Conservation (phyloP, 2,113 vertebrate species). For the Archilochus colubris region DNA sequence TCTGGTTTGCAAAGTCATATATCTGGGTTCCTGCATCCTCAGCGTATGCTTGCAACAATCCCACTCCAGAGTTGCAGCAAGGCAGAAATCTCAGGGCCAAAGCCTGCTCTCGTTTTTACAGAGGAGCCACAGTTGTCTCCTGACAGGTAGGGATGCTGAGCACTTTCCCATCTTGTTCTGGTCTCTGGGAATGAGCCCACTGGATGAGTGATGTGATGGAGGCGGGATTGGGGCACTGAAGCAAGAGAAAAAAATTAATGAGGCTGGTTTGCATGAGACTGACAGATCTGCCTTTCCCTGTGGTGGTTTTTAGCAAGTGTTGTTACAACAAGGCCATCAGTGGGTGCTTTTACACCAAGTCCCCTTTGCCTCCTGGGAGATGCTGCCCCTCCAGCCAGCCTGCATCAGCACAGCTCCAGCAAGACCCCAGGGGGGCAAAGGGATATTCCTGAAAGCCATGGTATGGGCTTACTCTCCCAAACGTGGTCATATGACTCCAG, state of each 20-base stretch:
- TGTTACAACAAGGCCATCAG: fast-evolving
- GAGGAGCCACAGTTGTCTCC: background rate
- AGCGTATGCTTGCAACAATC: background rate
- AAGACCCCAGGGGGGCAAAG: background rate
- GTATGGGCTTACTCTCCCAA: background rate
- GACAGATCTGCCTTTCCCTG: background rate
- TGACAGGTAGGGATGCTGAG: background rate
- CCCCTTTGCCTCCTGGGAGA: background rate
- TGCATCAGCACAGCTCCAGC: background rate
- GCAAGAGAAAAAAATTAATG: background rate
- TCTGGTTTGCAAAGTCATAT: slow-evolving; percentile 14
- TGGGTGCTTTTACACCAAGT: background rate
- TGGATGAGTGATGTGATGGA: background rate
- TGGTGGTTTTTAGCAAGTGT: background rate
- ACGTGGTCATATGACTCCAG: fast-evolving
- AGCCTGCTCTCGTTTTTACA: background rate
- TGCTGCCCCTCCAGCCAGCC: background rate
- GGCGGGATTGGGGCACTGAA: background rate
- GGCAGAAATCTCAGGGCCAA: background rate
- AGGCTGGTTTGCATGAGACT: background rate
- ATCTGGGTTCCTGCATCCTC: background rate
- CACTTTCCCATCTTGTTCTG: background rate
- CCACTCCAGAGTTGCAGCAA: background rate
- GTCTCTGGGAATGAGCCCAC: background rate
- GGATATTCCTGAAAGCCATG: background rate